Evolutionary conservation across 2,113 vertebrate genomes (phyloP), one percentile per base, ranked within the genome.

Genomic region (Bubo scandiacus): DNA sequence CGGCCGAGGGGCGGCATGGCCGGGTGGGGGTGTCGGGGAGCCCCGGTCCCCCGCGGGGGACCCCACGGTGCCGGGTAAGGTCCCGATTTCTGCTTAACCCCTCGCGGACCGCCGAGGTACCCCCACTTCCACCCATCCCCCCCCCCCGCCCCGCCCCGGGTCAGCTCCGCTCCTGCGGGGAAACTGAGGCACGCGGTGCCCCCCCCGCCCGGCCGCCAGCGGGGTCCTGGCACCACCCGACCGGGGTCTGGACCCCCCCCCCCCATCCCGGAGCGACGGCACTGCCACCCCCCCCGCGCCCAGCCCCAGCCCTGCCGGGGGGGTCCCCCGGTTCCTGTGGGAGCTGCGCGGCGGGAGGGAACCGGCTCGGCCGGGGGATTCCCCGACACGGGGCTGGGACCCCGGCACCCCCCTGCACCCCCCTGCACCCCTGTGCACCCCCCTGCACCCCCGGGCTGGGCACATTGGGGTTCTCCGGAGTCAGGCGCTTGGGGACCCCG

Each of bases 151-250:
- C 15, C 3, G 1, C 13, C 26, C 11, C 4, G 43, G 66, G 32
- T n/a, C n/a, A 26, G 73, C 57, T 54, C 36, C 15, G 23, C 36
- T 82, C 38, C 10, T 32, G 12, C 11, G 26, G 82, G 82, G 90
- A 87, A 92, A 92, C 75, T 81, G 90, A 92, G 90, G 90, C 90
- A 80, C 27, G 19, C 38, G 27, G 66, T 15, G 65, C n/a, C 57
- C 36, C 52, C 26, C 43, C 15, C 49, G 30, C 18, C 18, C 40
- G 6, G 4, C 15, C 21, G 11, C n/a, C 29, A 3, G 38, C 17
- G 15, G 52, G 54, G 15, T 12, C 38, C 11, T 49, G 58, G 29
- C 59, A 73, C 77, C 67, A 58, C 12, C 36, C 29, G 30, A 15
- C 38, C 34, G 42, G 14, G 52, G 23, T 51, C 45, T 12, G 61